phyloP scores from a whole-genome alignment of 2,888 invertebrate species.

The Margaritifera margaritifera region DNA sequence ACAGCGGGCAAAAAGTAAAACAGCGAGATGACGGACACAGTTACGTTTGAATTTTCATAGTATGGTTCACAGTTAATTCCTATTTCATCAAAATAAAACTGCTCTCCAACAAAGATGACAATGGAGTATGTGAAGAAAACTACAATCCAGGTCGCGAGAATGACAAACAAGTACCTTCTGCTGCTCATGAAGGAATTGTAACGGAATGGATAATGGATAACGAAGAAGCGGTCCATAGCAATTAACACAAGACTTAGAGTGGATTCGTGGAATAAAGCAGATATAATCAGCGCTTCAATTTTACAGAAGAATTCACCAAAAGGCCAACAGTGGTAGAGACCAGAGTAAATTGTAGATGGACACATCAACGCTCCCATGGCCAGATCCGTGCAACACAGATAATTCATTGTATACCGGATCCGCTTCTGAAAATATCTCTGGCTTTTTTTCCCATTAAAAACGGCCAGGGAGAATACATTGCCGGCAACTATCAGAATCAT shows the following conservation, averaged over 20 bases:
- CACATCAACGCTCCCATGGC: slow-evolving; percentile 37
- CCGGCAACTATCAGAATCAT: slow-evolving; percentile 27
- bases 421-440: slow-evolving; percentile 30
- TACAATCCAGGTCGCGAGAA: slow-evolving; percentile 31
- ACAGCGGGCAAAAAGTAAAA: slow-evolving; percentile 38
- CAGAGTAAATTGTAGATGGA: slow-evolving; percentile 37
- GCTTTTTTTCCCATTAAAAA: slow-evolving; percentile 29
- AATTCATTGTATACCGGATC: slow-evolving; percentile 39
- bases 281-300: slow-evolving; percentile 35
- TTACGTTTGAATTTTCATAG: slow-evolving; percentile 37
- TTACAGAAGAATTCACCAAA: slow-evolving; percentile 37
- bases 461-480: slow-evolving; percentile 32
- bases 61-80: slow-evolving; percentile 45
- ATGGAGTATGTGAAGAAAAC: slow-evolving; percentile 33
- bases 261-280: slow-evolving; percentile 43
- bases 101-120: slow-evolving; percentile 36
- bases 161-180: slow-evolving; percentile 26
- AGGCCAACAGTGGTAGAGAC: slow-evolving; percentile 40
- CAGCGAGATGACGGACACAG: slow-evolving; percentile 31
- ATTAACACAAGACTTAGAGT: slow-evolving; percentile 37
- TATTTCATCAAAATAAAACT: slow-evolving; percentile 41
- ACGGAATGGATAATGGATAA: slow-evolving; percentile 28
- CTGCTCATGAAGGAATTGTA: slow-evolving; percentile 37
- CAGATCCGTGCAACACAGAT: slow-evolving; percentile 38
- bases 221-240: slow-evolving; percentile 39